Percentiles rank a stretch among this genome's conserved stretches.
These are phyloP conservation scores for Leptogaster cylindrica DNA, from an alignment of 2,888 invertebrate species.

Conservation along the genomic window DNA sequence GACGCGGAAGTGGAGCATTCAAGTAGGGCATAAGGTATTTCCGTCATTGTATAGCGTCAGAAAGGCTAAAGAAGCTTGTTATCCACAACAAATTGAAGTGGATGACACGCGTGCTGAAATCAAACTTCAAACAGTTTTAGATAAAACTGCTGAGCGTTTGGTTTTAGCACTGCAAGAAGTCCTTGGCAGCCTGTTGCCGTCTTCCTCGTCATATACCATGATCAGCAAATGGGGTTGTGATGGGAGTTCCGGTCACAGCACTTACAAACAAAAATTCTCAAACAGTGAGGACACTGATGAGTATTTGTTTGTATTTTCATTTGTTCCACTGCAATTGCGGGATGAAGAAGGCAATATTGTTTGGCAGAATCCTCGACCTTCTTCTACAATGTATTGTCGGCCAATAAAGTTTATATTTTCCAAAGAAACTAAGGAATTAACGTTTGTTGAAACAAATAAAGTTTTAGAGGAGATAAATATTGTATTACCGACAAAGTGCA, in stretches of 20 bases:
- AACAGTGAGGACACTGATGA: neutral
- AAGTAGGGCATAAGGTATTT: neutral
- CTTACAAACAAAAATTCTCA: neutral
- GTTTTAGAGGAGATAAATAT: neutral
- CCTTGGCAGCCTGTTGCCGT: neutral
- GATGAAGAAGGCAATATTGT: neutral
- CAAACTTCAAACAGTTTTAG: neutral
- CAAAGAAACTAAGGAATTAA: neutral
- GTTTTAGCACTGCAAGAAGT: neutral
- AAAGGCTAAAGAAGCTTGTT: neutral
- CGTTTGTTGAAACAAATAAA: neutral
- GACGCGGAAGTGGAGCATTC: conserved; percentile 1
- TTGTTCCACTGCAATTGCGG: neutral
- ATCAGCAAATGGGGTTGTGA: neutral
- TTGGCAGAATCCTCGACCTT: neutral
- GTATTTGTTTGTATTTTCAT: neutral
- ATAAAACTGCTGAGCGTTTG: conserved; percentile 1
- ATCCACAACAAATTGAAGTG: neutral
- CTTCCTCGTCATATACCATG: neutral
- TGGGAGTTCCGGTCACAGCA: neutral
- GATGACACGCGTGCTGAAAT: no score
- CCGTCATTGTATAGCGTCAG: neutral
- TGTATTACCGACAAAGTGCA: neutral
- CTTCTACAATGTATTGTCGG: neutral
- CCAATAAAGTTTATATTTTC: neutral